A percentile compares a stretch with the other conserved stretches of the same genome.
Evolutionary conservation across 1,140 invertebrate species (phyloP).

Genomic region (Drosophila melanogaster): DNA sequence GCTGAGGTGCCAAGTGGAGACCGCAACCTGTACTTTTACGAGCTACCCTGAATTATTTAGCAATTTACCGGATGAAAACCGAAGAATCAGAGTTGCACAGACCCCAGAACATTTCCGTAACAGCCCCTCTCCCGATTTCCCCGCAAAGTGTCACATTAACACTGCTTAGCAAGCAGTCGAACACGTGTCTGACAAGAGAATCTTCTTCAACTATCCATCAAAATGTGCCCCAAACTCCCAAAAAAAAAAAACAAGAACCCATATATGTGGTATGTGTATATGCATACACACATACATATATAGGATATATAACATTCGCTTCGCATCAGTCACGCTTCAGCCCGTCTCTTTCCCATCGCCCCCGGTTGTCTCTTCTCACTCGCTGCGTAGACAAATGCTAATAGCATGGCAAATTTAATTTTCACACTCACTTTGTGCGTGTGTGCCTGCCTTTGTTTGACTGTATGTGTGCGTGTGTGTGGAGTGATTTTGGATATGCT

Average conservation of each 20-base stretch:
- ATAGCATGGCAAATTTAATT: constrained; percentile 63
- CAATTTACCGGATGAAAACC: constrained; percentile 16
- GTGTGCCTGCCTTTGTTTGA: constrained; percentile 8
- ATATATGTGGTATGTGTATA: background rate
- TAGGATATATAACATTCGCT: background rate
- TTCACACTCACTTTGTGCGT: constrained; percentile 56
- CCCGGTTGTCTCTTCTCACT: constrained; percentile 3
- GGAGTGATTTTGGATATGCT: constrained; percentile 25
- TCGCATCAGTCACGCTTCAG: constrained; percentile 18
- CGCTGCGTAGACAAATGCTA: constrained; percentile 48
- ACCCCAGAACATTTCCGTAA: background rate
- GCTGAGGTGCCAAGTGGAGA: background rate
- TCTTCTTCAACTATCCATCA: constrained; percentile 47
- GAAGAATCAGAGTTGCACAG: background rate
- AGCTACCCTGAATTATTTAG: constrained; percentile 12
- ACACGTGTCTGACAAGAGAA: constrained; percentile 51
- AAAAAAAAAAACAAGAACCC: constrained; percentile 2
- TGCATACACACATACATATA: background rate
- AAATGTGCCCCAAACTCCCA: constrained; percentile 1
- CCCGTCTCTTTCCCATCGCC: background rate
- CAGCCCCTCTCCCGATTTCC: too few species aligned
- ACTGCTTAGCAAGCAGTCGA: constrained; percentile 39
- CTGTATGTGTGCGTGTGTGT: constrained; percentile 2
- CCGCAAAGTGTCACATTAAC: constrained; percentile 38
- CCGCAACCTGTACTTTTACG: background rate